Evolutionary conservation across 2,888 invertebrate genomes (phyloP), one percentile per base, ranked within the genome.

Genomic region (Cylloceria caligata): DNA sequence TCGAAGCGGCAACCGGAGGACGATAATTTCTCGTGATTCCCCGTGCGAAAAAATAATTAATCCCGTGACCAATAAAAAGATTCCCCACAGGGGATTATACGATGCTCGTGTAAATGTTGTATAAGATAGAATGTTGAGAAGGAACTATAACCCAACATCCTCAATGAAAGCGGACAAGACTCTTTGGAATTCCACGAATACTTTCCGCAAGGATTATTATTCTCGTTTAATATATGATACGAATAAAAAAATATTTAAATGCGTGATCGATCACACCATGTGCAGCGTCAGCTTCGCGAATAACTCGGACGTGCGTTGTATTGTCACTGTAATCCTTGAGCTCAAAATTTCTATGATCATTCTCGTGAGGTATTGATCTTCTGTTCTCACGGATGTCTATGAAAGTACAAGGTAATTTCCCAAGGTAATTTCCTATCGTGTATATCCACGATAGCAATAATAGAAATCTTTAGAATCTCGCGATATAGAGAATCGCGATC

Each of bases 31-130:
- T 42, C 76, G 45, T 13, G 49, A 30, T n/a, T 36, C 30, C 60
- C 6, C n/a, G 69, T 62, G 27, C 71, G 84, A 77, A 85, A 87
- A 88, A 86, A 86, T 88, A 87, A 88, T 88, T 87, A 85, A 88
- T 88, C 86, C 86, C 60, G 24, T 11, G 83, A 24, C 47, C n/a
- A 78, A 79, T 79, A 68, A 67, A 78, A 78, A 79, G 65, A 71
- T 71, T 19, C 57, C 27, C 65, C 45, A 42, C 77, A 55, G 76
- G 72, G 80, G 80, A 87, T 85, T 85, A 85, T 36, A 6, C 2
- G 52, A 34, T 60, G 45, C 69, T 16, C 19, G 21, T 19, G 49
- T 27, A 47, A 30, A 42, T 9, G 27, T 36, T 65, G 55, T 11
- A 52, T 55, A 16, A 49, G 45, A 55, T 21, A 42, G 57, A 57